Evolutionary conservation across 2,888 invertebrate genomes (phyloP).

Genomic region (Ochropleura leucogaster): DNA sequence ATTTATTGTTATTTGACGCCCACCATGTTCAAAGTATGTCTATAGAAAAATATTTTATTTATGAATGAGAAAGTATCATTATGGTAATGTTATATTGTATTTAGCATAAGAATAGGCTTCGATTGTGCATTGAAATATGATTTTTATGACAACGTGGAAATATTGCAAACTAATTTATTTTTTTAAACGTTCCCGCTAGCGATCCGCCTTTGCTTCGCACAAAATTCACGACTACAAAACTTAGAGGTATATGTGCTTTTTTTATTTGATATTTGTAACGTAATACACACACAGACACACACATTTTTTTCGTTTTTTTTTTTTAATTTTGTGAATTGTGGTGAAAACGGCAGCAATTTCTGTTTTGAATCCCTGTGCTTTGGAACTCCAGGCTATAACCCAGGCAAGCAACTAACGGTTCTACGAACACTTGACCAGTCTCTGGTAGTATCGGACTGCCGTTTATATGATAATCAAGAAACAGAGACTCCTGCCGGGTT

Average conservation of each 20-base stretch:
- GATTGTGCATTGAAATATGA: not conserved
- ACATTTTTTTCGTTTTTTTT: too few relatives aligned
- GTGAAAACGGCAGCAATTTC: not conserved
- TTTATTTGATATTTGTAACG: not conserved
- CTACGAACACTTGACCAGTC: not conserved
- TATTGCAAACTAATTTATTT: conserved; percentile 7
- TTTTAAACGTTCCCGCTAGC: not conserved
- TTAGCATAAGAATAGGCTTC: conserved; percentile 38
- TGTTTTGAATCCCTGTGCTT: not conserved
- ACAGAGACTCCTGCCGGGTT: not conserved
- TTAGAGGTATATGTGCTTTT: not conserved
- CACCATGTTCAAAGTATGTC: conserved; percentile 13
- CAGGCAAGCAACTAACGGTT: not conserved
- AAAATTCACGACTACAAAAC: not conserved
- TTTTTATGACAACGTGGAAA: not conserved
- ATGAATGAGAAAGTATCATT: conserved; percentile 35
- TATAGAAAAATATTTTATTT: conserved; percentile 26
- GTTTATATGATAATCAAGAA: not conserved
- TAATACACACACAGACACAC: too few relatives aligned
- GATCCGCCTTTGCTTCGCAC: not conserved
- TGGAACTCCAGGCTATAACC: not conserved
- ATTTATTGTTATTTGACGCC: conserved; percentile 38
- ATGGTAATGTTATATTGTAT: conserved; percentile 31
- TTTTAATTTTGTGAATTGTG: not conserved
- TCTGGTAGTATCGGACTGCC: not conserved